Percentiles rank a stretch among this genome's conserved stretches.
Conservation (phyloP, 1,140 invertebrate genomes). For the Scaptodrosophila lebanonensis region DNA sequence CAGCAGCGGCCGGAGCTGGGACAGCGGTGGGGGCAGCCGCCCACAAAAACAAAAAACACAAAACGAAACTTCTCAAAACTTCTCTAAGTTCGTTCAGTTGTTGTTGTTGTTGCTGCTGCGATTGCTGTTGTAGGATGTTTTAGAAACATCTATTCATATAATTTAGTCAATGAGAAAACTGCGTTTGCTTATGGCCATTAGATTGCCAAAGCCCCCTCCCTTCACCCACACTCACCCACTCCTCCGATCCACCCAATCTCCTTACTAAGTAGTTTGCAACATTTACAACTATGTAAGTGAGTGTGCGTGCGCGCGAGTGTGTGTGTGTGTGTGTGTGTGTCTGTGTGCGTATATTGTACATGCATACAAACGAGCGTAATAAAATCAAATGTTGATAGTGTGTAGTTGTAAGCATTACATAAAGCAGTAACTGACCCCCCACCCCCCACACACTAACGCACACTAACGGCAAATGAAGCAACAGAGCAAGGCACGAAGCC, state of each 20-base stretch:
- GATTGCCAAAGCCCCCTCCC: slow-evolving; percentile 22
- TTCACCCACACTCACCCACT: background rate
- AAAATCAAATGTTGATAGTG: slow-evolving; percentile 71
- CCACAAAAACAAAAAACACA: no score
- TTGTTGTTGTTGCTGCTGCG: background rate
- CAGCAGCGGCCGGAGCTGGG: slow-evolving; percentile 36
- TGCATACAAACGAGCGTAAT: slow-evolving; percentile 67
- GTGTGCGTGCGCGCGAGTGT: background rate
- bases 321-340: background rate
- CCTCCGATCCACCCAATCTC: background rate
- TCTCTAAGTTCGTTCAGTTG: slow-evolving; percentile 15
- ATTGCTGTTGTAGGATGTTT: slow-evolving; percentile 7
- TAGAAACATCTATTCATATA: slow-evolving; percentile 24
- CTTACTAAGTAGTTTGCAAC: background rate
- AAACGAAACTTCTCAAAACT: background rate
- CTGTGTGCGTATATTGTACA: no score
- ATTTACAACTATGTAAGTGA: slow-evolving; percentile 15
- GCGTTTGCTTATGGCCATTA: slow-evolving; percentile 30
- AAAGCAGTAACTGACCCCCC: slow-evolving; percentile 1
- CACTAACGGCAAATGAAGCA: slow-evolving; percentile 11
- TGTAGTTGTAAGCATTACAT: slow-evolving; percentile 65
- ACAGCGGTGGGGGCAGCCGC: no score
- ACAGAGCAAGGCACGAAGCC: slow-evolving; percentile 26
- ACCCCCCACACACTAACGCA: background rate
- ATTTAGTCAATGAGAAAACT: slow-evolving; percentile 45